Percentiles rank a stretch among this genome's conserved stretches.
These are phyloP conservation scores for Enteromius treurensis DNA, from an alignment of 2,797 vertebrate species.

Conservation along the genomic window DNA sequence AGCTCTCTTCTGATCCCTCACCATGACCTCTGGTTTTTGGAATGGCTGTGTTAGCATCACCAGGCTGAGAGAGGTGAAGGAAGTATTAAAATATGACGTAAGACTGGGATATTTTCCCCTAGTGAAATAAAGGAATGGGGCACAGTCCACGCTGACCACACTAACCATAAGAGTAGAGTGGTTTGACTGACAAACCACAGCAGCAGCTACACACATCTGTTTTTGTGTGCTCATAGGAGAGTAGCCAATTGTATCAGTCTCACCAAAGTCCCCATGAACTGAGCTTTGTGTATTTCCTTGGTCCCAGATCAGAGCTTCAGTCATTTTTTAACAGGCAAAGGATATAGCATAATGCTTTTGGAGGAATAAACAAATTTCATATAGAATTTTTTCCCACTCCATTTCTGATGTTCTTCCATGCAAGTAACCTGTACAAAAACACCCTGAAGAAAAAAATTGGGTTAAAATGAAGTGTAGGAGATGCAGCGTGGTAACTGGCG, in stretches of 20 bases:
- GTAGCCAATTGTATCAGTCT: constrained; percentile 32
- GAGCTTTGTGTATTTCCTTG: constrained; percentile 63
- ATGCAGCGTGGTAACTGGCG: constrained; percentile 19
- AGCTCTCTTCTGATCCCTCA: constrained; percentile 58
- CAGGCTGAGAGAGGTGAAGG: constrained; percentile 32
- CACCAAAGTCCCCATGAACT: constrained; percentile 14
- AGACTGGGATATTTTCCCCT: constrained; percentile 39
- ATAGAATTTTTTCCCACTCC: constrained; percentile 23
- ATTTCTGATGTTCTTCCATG: constrained; percentile 30
- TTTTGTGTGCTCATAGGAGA: constrained; percentile 24
- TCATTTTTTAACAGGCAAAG: constrained; percentile 51
- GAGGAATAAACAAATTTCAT: constrained; percentile 56
- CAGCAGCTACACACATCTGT: constrained; percentile 27
- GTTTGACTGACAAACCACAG: constrained; percentile 40
- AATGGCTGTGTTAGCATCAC: constrained; percentile 46
- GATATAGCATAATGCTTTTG: constrained; percentile 63
- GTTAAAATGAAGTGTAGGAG: constrained; percentile 16
- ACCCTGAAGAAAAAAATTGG: constrained; percentile 23
- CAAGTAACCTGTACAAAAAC: constrained; percentile 14
- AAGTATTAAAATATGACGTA: constrained; percentile 17
- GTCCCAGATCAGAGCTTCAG: constrained; percentile 70
- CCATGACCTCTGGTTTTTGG: constrained; percentile 49
- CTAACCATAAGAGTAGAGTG: constrained; percentile 40
- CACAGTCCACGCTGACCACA: constrained; percentile 19
- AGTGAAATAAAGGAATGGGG: constrained; percentile 51